These are phyloP conservation scores for Uloborus diversus DNA, from an alignment of 1,140 invertebrate genomes.

Conservation along the genomic window DNA sequence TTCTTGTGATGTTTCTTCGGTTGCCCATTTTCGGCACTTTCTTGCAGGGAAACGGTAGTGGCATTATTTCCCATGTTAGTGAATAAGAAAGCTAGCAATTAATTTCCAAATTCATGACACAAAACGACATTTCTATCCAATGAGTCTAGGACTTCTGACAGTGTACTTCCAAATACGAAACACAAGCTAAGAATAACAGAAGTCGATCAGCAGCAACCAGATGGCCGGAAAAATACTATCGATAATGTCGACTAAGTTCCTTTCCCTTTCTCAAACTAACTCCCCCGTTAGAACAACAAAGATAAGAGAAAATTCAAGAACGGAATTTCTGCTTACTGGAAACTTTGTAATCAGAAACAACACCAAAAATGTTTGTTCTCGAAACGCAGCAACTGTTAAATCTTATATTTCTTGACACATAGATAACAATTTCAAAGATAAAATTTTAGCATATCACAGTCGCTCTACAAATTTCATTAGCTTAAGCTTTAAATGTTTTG, in stretches of 20 bases:
- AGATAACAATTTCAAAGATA: too few species aligned
- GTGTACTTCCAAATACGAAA: too few species aligned
- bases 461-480: too few species aligned
- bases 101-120: not conserved
- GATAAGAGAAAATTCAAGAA: too few species aligned
- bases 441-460: too few species aligned
- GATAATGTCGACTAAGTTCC: not conserved
- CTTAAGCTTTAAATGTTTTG: too few species aligned
- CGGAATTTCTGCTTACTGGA: too few species aligned
- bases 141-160: too few species aligned
- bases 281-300: not conserved
- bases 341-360: too few species aligned
- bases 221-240: not conserved
- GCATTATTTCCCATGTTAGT: slow-evolving; percentile 35
- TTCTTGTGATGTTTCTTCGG: slow-evolving; percentile 23
- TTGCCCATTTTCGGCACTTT: slow-evolving; percentile 23
- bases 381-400: too few species aligned
- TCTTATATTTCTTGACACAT: too few species aligned
- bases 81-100: not conserved
- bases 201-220: not conserved
- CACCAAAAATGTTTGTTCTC: too few species aligned
- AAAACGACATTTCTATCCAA: not conserved
- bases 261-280: not conserved
- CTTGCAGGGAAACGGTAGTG: slow-evolving; percentile 45
- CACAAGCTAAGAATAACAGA: not conserved